Percentiles rank a stretch among this genome's conserved stretches.
These are phyloP conservation scores for Agrilus planipennis DNA, from an alignment of 1,140 invertebrate species.

Conservation along the genomic window DNA sequence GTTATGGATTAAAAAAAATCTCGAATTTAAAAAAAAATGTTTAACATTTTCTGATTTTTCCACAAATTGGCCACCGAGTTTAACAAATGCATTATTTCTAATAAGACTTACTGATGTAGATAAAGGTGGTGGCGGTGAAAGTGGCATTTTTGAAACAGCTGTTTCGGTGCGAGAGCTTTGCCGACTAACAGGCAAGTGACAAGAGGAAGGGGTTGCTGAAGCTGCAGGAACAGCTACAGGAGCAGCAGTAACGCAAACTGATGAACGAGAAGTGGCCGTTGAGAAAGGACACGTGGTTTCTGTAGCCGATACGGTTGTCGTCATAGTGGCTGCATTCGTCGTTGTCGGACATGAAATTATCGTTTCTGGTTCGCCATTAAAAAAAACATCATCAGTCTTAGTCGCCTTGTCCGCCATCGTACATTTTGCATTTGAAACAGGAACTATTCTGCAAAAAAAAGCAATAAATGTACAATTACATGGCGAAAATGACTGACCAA, in stretches of 20 bases:
- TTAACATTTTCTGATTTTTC: too few species aligned
- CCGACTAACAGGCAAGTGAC: conserved; percentile 10
- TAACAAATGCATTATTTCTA: too few species aligned
- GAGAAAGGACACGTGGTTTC: conserved; percentile 11
- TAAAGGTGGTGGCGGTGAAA: conserved; percentile 20
- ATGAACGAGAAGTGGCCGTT: too few species aligned
- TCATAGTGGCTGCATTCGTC: conserved; percentile 36
- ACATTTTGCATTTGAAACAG: conserved; percentile 31
- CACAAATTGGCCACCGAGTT: too few species aligned
- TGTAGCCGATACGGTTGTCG: conserved; percentile 25
- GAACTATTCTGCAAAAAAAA: conserved; percentile 26
- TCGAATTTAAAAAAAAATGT: too few species aligned
- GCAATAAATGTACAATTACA: conserved; percentile 22
- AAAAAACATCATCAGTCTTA: conserved; percentile 37
- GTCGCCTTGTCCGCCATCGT: conserved; percentile 42
- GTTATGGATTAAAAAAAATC: too few species aligned
- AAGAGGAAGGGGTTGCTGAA: conserved; percentile 7
- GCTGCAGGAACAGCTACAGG: neutral
- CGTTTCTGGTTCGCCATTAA: conserved; percentile 25
- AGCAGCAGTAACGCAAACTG: neutral
- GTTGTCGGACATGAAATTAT: conserved; percentile 34
- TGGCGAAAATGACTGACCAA: too few species aligned
- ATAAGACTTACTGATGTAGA: conserved; percentile 11
- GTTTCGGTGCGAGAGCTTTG: conserved; percentile 15
- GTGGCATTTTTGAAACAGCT: conserved; percentile 15